Evolutionary conservation across 2,888 invertebrate species (phyloP), one percentile per base, ranked within the genome.

Genomic region (Machimus atricapillus): DNA sequence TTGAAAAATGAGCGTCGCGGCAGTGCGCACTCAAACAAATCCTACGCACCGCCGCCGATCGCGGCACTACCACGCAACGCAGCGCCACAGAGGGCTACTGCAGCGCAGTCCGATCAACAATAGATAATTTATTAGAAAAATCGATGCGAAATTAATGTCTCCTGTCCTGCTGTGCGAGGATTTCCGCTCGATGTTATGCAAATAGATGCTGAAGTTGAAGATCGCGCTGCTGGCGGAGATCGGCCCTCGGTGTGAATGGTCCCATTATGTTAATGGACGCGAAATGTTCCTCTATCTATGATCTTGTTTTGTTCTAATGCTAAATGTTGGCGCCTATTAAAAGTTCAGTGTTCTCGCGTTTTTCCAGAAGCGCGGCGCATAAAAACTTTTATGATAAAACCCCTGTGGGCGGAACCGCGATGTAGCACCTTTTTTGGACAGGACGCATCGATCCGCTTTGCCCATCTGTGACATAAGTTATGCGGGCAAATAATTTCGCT

Each of bases 171-270:
- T 8, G 16, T 23, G 46, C 52, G 3, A 52, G 40, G 34, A 82
- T 66, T 82, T 82, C 82, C 82, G 82, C 66, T 82, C 12, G 4
- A 66, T 34, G 37, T 66, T 82, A 82, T 82, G 82, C 66, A 82
- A 82, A 82, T 40, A 40, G 1, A 2, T 82, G 56, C 16, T n/a
- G 31, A 14, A 46, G 56, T 7, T n/a, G 31, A 14, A 46, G 16
- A 46, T 46, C 14, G 9, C 37, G 34, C 14, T 37, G 16, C n/a
- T n/a, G 37, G 19, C n/a, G 9, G 34, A 58, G 34, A 58, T 58
- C 19, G n/a, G 34, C 14, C 56, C 16, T 52, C 81, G 23, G 52
- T 82, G 82, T 82, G 82, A 82, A 82, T 52, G 82, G 19, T 66
- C 58, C 31, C 58, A 82, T 82, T 82, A 82, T 82, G 82, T 31